These are phyloP conservation scores for Amblyraja radiata DNA, from an alignment of 2,797 vertebrate genomes.

Conservation along the genomic window DNA sequence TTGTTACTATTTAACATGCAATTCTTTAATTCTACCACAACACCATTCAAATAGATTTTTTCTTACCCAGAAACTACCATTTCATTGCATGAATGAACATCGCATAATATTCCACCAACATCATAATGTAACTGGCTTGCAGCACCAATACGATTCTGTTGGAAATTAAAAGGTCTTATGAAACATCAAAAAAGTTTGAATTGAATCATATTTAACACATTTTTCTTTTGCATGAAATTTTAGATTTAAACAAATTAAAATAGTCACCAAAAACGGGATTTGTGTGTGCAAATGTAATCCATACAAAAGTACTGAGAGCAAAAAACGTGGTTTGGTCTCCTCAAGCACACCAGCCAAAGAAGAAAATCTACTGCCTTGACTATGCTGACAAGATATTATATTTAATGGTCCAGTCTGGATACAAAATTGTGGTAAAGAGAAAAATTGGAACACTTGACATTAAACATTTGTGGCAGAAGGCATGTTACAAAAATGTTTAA, in stretches of 20 bases:
- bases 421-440: neutral
- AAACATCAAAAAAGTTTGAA: neutral
- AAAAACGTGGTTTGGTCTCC: neutral
- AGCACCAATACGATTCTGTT: conserved; percentile 79
- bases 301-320: neutral
- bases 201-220: neutral
- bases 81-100: conserved; percentile 72
- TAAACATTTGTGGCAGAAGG: neutral
- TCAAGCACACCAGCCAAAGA: neutral
- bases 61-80: conserved; percentile 85
- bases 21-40: neutral
- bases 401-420: neutral
- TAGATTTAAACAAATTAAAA: neutral
- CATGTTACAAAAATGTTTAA: neutral
- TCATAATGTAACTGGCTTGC: conserved; percentile 84
- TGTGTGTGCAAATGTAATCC: neutral
- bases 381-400: neutral
- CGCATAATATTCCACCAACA: conserved; percentile 78
- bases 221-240: neutral
- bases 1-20: neutral
- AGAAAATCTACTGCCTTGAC: neutral
- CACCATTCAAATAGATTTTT: neutral
- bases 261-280: neutral
- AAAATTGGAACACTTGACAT: neutral
- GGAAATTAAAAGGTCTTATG: conserved; percentile 41